Evolutionary conservation across 2,113 vertebrate genomes (phyloP).

Genomic region (Heteronetta atricapilla): DNA sequence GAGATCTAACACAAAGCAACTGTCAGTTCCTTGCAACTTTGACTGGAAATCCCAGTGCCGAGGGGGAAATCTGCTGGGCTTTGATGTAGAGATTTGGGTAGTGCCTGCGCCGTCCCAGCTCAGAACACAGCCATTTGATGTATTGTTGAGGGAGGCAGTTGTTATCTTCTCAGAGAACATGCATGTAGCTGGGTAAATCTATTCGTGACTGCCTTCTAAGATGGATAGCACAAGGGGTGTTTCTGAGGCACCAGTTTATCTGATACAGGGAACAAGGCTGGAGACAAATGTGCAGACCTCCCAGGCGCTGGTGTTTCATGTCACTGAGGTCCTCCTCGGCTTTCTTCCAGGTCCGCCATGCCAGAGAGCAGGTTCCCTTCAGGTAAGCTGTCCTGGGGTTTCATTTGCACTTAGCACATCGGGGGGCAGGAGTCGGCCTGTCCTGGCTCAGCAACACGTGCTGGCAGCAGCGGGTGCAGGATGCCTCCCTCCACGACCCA

Average conservation of each 20-base stretch:
- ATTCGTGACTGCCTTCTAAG: slow-evolving; percentile 16
- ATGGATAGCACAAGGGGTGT: neutral
- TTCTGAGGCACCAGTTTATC: slow-evolving; percentile 30
- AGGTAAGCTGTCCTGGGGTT: neutral
- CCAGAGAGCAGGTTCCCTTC: neutral
- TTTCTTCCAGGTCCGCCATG: neutral
- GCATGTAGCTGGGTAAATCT: slow-evolving; percentile 26
- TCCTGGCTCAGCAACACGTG: rapidly evolving
- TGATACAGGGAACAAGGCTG: slow-evolving; percentile 27
- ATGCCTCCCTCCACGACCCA: neutral
- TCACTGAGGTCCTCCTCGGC: neutral
- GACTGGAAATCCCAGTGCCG: neutral
- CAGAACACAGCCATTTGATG: slow-evolving; percentile 29
- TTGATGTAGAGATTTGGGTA: slow-evolving; percentile 29
- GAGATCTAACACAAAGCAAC: slow-evolving; percentile 5
- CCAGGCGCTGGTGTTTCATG: neutral
- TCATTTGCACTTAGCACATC: neutral
- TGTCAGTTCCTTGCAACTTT: neutral
- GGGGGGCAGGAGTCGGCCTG: neutral
- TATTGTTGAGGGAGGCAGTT: slow-evolving; percentile 37
- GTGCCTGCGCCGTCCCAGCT: neutral
- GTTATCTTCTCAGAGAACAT: slow-evolving; percentile 32
- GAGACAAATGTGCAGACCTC: slow-evolving; percentile 16
- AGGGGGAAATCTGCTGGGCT: neutral
- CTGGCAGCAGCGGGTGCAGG: neutral